Percentiles rank a stretch among this genome's conserved stretches.
Evolutionary conservation across 64 coral and sea anemone genomes (phyloP).

Genomic region (Catalaphyllia jardinei): DNA sequence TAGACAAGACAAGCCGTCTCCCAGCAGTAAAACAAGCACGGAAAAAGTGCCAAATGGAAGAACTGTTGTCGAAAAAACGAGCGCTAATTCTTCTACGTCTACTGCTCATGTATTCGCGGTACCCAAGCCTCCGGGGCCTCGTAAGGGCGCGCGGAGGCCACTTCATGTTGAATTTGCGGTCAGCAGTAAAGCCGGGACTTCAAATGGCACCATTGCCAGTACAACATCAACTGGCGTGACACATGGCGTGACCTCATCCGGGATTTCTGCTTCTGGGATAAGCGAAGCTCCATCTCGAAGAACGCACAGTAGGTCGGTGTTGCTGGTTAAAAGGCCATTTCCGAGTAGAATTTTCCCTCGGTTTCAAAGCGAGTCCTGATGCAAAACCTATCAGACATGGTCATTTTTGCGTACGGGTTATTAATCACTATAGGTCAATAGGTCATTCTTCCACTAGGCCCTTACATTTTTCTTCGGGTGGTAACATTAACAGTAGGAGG

Average conservation of each 20-base stretch:
- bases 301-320: constrained; percentile 81
- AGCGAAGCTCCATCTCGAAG: constrained; percentile 62
- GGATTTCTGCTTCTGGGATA: constrained; percentile 46
- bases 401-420: no score
- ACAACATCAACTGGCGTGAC: constrained; percentile 34
- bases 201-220: constrained; percentile 12
- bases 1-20: constrained; percentile 23
- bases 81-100: not conserved
- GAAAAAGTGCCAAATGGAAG: constrained; percentile 24
- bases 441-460: no score
- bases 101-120: constrained; percentile 61
- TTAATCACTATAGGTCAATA: no score
- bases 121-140: constrained; percentile 73
- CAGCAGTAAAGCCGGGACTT: constrained; percentile 48
- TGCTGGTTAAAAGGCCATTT: no score
- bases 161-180: constrained; percentile 66
- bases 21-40: constrained; percentile 1
- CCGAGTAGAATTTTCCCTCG: no score
- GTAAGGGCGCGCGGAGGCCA: constrained; percentile 72
- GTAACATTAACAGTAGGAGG: no score
- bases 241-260: constrained; percentile 44
- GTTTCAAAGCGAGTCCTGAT: no score
- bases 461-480: no score
- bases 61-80: constrained; percentile 38
- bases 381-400: no score